phyloP scores from a whole-genome alignment of 2,797 vertebrate species.

The Emys orbicularis region DNA sequence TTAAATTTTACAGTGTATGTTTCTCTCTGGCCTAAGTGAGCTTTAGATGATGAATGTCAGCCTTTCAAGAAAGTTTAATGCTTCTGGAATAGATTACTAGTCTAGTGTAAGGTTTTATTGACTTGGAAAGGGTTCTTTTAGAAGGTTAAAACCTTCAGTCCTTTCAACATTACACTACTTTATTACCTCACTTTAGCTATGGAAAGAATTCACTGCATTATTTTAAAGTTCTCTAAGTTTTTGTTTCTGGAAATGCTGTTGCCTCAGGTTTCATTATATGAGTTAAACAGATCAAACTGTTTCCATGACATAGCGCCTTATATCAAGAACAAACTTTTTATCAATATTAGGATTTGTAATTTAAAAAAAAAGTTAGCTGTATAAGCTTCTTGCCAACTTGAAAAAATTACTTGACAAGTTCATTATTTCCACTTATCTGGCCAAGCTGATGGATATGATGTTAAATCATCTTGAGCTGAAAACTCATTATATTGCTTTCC shows the following conservation, averaged over 20 bases:
- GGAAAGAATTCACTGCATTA: neutral
- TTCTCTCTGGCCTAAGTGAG: neutral
- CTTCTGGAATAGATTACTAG: neutral
- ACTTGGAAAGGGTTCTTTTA: neutral
- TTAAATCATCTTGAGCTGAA: neutral
- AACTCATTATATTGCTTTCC: neutral
- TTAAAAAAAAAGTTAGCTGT: fast-evolving
- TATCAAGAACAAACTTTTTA: neutral
- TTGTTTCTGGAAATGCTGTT: neutral
- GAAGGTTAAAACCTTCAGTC: neutral
- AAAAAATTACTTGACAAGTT: neutral
- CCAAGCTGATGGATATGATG: neutral
- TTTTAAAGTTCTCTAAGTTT: neutral
- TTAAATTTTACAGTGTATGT: neutral
- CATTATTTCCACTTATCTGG: neutral
- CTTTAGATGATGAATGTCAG: neutral
- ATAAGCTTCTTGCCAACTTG: neutral
- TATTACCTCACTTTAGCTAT: neutral
- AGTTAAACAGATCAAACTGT: neutral
- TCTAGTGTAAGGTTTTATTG: neutral
- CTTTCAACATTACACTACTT: neutral
- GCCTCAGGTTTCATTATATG: neutral
- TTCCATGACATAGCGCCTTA: neutral
- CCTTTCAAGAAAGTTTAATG: neutral
- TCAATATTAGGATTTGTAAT: neutral